Evolutionary conservation across 2,888 invertebrate genomes (phyloP).

Genomic region (Liodrosophila aerea): DNA sequence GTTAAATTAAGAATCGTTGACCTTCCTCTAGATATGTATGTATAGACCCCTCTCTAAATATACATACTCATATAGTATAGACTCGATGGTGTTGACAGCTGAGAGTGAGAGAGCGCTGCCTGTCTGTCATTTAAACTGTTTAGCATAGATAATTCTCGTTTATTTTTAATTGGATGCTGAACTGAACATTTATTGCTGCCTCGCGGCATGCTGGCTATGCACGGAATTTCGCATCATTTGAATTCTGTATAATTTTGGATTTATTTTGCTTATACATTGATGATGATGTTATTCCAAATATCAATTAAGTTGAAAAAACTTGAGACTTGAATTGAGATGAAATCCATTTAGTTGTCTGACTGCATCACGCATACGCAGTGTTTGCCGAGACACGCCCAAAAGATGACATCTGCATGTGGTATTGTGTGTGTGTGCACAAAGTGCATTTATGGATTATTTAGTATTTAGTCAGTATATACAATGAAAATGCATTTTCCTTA

Average conservation of each 20-base stretch:
- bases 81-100: slow-evolving; percentile 28
- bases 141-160: slow-evolving; percentile 31
- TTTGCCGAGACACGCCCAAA: slow-evolving; percentile 13
- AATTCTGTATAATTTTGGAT: slow-evolving; percentile 12
- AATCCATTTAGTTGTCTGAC: slow-evolving; percentile 1
- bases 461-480: slow-evolving; percentile 1
- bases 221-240: slow-evolving; percentile 34
- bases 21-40: slow-evolving; percentile 42
- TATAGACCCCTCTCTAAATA: neutral
- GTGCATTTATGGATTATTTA: slow-evolving; percentile 6
- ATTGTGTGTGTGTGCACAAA: neutral
- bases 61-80: neutral
- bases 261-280: slow-evolving; percentile 1
- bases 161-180: slow-evolving; percentile 44
- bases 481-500: neutral
- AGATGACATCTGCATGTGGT: slow-evolving; percentile 1
- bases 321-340: no score
- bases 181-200: slow-evolving; percentile 10
- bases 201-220: slow-evolving; percentile 20
- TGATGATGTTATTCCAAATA: neutral
- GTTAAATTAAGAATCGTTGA: slow-evolving; percentile 36
- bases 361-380: slow-evolving; percentile 35
- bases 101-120: neutral
- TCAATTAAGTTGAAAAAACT: neutral
- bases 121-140: slow-evolving; percentile 17